phyloP scores from a whole-genome alignment of 2,113 vertebrate genomes.

The Petaurus breviceps region DNA sequence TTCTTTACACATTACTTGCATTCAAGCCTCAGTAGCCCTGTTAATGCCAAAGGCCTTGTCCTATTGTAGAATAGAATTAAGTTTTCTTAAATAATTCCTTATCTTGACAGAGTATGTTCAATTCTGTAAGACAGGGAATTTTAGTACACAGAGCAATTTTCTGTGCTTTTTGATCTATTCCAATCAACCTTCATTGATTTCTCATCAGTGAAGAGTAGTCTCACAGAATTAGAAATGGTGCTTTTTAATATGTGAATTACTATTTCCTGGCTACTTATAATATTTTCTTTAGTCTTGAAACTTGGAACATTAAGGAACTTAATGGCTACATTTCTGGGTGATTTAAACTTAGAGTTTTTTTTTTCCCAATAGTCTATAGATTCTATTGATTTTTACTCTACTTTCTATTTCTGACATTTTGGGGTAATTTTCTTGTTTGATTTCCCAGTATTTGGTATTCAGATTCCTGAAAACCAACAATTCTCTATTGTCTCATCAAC shows the following conservation, averaged over 20 bases:
- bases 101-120: not conserved
- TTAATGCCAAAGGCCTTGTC: not conserved
- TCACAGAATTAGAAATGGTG: too few relatives aligned
- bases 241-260: not conserved
- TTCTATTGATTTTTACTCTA: not conserved
- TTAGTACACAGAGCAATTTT: not conserved
- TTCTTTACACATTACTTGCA: too few relatives aligned
- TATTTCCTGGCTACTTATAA: too few relatives aligned
- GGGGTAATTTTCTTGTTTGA: too few relatives aligned
- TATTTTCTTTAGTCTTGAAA: too few relatives aligned
- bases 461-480: too few relatives aligned
- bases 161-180: not conserved
- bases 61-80: not conserved
- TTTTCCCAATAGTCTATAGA: not conserved
- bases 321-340: not conserved
- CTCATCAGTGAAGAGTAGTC: too few relatives aligned
- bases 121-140: not conserved
- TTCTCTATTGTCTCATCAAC: too few relatives aligned
- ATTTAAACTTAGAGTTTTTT: not conserved
- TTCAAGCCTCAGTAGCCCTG: too few relatives aligned
- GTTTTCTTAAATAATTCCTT: not conserved
- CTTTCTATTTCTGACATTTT: not conserved
- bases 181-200: too few relatives aligned
- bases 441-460: too few relatives aligned
- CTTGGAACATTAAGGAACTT: too few relatives aligned